Evolutionary conservation across 2,888 invertebrate genomes (phyloP).

Genomic region (Eupelmus urozonus): DNA sequence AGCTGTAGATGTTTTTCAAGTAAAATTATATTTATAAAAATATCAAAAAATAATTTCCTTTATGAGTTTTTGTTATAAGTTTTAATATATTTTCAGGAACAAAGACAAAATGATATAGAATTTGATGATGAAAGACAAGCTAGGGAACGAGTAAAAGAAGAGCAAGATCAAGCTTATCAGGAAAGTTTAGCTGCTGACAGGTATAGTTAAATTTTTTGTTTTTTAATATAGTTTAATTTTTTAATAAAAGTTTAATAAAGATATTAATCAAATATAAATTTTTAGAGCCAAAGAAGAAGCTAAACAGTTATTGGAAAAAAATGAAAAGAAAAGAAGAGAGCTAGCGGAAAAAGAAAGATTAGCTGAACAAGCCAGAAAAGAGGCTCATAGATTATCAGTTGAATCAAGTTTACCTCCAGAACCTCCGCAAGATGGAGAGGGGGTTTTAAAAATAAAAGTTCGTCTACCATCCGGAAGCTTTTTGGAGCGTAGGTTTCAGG

Average conservation of each 20-base stretch:
- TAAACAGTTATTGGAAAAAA: constrained; percentile 86
- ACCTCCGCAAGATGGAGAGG: constrained; percentile 80
- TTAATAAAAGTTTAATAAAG: constrained; percentile 5
- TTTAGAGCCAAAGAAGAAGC: constrained; percentile 90
- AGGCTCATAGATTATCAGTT: constrained; percentile 82
- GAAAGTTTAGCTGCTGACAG: constrained; percentile 91
- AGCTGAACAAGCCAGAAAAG: constrained; percentile 86
- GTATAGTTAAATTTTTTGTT: constrained; percentile 71
- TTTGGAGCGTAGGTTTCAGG: constrained; percentile 88
- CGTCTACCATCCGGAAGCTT: constrained; percentile 88
- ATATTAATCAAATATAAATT: constrained; percentile 67
- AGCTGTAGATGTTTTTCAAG: constrained; percentile 88
- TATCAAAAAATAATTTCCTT: too few species aligned
- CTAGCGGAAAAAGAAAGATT: constrained; percentile 87
- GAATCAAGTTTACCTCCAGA: constrained; percentile 86
- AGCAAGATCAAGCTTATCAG: constrained; percentile 96
- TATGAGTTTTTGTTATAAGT: too few species aligned
- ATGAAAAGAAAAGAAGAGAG: constrained; percentile 85
- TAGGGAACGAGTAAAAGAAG: constrained; percentile 91
- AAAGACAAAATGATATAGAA: constrained; percentile 86
- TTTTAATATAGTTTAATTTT: not conserved
- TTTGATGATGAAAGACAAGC: constrained; percentile 93
- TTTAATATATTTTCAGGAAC: constrained; percentile 79
- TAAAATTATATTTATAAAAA: constrained; percentile 61
- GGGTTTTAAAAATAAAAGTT: constrained; percentile 87